Evolutionary conservation across 2,888 invertebrate species (phyloP), one percentile per base, ranked within the genome.

Genomic region (Alsophila aescularia): DNA sequence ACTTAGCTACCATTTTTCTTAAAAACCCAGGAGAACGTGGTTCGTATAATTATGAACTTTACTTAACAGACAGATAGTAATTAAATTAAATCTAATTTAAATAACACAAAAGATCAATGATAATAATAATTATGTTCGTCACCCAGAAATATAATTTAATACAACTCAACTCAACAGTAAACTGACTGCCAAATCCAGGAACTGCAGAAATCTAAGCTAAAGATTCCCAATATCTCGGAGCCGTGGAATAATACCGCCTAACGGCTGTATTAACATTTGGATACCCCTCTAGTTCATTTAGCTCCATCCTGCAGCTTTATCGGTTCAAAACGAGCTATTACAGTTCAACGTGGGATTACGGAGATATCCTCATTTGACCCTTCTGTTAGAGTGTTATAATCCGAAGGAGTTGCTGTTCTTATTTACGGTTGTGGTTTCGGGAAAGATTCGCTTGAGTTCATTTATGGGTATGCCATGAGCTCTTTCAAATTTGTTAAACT

Each of bases 291-390:
- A 75, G 73, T 79, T 81, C 73, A 77, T 81, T 74, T 68, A 58
- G 69, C 62, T 69, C 70, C 71, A 79, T 79, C 76, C 71, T 66
- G 58, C 69, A 77, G 79, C 75, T 85, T 81, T 83, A 85, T 83
- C 76, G 79, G 83, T 83, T 85, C 79, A 82, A 83, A 83, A 77
- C 75, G 76, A 77, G 77, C 78, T 79, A 81, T 86, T 79, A 81
- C 75, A 75, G 73, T 70, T 69, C 67, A 72, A 72, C 73, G 78
- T 75, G 69, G 83, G 82, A 81, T 84, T 82, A 83, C 75, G 69
- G 73, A 71, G 74, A 77, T 75, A 73, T 73, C 68, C 76, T 62
- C 70, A 51, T 79, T 75, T 78, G 78, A 80, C 79, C 83, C 82
- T 77, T 73, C 69, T 56, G 55, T 56, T 72, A 76, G 73, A 77